Percentiles rank a stretch among this genome's conserved stretches.
Evolutionary conservation across 2,797 vertebrate species (phyloP).

Genomic region (Pteropus rufus): DNA sequence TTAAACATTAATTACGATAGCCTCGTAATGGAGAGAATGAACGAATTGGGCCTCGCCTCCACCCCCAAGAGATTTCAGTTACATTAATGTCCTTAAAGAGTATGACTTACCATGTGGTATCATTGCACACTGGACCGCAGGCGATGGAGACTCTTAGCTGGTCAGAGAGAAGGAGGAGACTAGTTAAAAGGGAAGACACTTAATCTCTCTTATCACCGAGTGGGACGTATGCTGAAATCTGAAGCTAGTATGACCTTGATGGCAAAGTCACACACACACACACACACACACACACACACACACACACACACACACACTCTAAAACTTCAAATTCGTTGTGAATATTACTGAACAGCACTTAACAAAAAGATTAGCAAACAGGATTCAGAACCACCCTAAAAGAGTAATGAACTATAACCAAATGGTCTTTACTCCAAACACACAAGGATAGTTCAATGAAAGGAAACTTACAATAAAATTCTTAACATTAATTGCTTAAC

Average conservation of each 20-base stretch:
- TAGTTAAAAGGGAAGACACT: not conserved
- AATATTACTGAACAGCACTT: not conserved
- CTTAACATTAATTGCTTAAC: not conserved
- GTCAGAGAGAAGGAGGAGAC: not conserved
- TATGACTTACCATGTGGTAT: constrained; percentile 42
- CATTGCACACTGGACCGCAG: not conserved
- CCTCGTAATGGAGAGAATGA: not conserved
- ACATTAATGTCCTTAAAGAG: not conserved
- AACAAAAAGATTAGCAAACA: not conserved
- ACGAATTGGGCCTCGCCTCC: not conserved
- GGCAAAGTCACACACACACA: not conserved
- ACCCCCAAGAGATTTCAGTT: not conserved
- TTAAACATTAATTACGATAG: not conserved
- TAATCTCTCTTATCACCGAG: not conserved
- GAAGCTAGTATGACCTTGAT: not conserved
- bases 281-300: not conserved
- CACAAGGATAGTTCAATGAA: not conserved
- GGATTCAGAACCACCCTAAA: not conserved
- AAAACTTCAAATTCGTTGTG: not conserved
- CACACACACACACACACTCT: not conserved
- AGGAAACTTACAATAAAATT: not conserved
- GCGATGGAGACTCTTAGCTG: not conserved
- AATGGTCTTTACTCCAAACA: not conserved
- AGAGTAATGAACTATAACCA: not conserved
- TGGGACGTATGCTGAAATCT: not conserved